A percentile compares a stretch with the other conserved stretches of the same genome.
These are phyloP conservation scores for Tenthredo mesomela DNA, from an alignment of 2,888 invertebrate genomes.

Conservation along the genomic window DNA sequence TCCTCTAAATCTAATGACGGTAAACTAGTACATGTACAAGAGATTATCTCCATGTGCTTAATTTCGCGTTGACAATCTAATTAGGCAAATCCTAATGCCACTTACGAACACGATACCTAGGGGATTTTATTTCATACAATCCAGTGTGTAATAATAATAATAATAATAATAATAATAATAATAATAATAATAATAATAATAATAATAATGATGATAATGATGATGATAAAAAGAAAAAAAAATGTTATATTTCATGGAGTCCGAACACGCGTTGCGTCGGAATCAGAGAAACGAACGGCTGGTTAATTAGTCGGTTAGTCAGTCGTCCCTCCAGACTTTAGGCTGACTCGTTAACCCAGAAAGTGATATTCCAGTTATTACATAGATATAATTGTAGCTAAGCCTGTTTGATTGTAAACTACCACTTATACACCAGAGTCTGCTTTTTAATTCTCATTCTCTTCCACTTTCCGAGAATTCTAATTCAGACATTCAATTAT, in stretches of 20 bases:
- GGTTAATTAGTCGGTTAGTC: background rate
- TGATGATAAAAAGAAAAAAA: background rate
- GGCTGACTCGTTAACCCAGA: slow-evolving; percentile 33
- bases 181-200: background rate
- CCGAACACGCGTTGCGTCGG: background rate
- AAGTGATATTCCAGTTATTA: slow-evolving; percentile 31
- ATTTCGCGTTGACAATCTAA: slow-evolving; percentile 38
- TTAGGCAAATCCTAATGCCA: slow-evolving; percentile 18
- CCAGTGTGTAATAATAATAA: background rate
- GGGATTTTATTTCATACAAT: slow-evolving; percentile 43
- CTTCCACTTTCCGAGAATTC: background rate
- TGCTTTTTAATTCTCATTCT: background rate
- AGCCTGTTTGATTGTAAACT: background rate
- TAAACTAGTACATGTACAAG: background rate
- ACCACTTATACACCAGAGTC: background rate
- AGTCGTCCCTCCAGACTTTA: slow-evolving; percentile 4
- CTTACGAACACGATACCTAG: background rate
- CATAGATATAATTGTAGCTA: slow-evolving; percentile 5
- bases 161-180: background rate
- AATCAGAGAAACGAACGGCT: background rate
- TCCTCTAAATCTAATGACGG: slow-evolving; percentile 3
- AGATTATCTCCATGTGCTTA: slow-evolving; percentile 23
- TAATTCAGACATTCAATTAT: background rate
- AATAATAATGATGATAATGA: background rate
- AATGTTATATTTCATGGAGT: background rate